Evolutionary conservation across 2,797 vertebrate species (phyloP).

Genomic region (Denticeps clupeoides): DNA sequence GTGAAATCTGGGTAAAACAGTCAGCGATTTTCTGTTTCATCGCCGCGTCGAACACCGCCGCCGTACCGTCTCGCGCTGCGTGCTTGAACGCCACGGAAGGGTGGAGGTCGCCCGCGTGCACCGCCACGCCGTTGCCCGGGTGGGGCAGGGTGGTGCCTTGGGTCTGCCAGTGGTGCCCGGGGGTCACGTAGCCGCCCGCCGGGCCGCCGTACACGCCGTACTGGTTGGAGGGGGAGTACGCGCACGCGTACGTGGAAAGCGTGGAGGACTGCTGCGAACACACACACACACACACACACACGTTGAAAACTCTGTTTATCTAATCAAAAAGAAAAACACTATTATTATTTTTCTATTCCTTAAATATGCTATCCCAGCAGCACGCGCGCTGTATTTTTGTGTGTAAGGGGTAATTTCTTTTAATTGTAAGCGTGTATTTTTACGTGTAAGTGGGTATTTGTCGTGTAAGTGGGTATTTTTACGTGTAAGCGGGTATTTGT

Average conservation of each 20-base stretch:
- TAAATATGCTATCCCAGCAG: too few relatives aligned
- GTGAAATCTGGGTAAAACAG: too few relatives aligned
- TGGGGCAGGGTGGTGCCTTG: conserved; percentile 70
- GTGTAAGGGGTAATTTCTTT: too few relatives aligned
- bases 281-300: neutral
- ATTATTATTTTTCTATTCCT: too few relatives aligned
- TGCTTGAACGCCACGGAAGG: conserved; percentile 81
- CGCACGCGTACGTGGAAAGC: conserved; percentile 83
- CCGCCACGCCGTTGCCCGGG: conserved; percentile 62
- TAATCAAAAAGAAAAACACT: neutral
- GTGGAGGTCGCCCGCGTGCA: conserved; percentile 78
- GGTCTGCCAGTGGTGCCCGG: conserved; percentile 81
- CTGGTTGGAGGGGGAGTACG: conserved; percentile 82
- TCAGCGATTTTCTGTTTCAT: too few relatives aligned
- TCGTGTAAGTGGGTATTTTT: too few relatives aligned
- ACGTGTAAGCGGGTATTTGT: too few relatives aligned
- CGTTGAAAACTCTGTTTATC: neutral
- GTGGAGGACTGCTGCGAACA: conserved; percentile 70
- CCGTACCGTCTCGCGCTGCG: conserved; percentile 76
- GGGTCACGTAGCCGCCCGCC: conserved; percentile 71
- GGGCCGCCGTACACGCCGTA: conserved; percentile 81
- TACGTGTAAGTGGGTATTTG: too few relatives aligned
- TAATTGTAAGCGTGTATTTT: too few relatives aligned
- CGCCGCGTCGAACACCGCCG: neutral
- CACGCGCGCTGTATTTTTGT: too few relatives aligned